Conservation (phyloP, 2,888 invertebrate genomes). For the Hydraecia micacea region DNA sequence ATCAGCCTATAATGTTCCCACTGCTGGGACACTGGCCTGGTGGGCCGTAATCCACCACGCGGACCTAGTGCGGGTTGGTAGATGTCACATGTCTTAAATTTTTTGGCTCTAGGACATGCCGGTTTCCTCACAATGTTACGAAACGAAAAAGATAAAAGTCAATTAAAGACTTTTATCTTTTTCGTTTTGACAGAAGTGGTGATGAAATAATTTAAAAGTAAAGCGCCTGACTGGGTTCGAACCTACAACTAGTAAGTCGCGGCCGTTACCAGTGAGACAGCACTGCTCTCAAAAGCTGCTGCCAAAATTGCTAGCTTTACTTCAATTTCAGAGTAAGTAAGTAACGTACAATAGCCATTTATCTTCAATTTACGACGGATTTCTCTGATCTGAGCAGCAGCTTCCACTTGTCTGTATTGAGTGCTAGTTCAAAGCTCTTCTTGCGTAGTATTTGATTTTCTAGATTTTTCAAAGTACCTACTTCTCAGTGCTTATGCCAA, state of each 20-base stretch:
- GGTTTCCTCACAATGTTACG: not conserved
- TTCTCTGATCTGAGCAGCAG: not conserved
- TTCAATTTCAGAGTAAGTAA: not conserved
- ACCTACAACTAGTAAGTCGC: too few relatives aligned
- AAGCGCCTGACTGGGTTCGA: too few relatives aligned
- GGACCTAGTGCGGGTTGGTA: not conserved
- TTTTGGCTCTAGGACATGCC: not conserved
- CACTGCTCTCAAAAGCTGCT: too few relatives aligned
- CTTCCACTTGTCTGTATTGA: not conserved
- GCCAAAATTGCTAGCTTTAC: not conserved
- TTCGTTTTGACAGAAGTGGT: too few relatives aligned
- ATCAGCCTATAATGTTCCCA: not conserved
- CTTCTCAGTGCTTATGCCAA: not conserved
- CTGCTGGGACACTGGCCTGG: not conserved
- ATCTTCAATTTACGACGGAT: not conserved
- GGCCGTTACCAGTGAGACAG: too few relatives aligned
- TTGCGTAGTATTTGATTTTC: slow-evolving; percentile 8
- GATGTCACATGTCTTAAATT: not conserved
- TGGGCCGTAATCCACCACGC: not conserved
- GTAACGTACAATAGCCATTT: not conserved
- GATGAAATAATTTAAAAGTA: too few relatives aligned
- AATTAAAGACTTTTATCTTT: too few relatives aligned
- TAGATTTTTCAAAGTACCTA: not conserved
- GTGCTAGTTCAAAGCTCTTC: slow-evolving; percentile 11
- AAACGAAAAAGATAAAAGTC: too few relatives aligned